Percentiles rank a stretch among this genome's conserved stretches.
Conservation (phyloP, 92 coral and sea anemone genomes). For the Palythoa caribaeorum region DNA sequence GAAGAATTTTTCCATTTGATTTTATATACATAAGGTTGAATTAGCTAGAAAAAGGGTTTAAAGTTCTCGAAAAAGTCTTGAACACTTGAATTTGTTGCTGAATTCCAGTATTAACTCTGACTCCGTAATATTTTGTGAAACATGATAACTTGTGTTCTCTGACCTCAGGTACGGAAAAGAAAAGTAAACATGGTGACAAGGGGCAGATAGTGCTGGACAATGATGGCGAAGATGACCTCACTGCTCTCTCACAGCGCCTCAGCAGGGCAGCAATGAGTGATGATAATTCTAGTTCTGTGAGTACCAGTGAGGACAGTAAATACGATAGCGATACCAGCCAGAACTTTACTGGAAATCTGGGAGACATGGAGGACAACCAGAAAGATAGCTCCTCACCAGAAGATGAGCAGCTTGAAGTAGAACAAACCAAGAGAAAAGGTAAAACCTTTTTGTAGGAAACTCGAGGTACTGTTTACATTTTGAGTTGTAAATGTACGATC, state of each 20-base stretch:
- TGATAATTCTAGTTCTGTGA: conserved; percentile 56
- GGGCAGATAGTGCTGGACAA: neutral
- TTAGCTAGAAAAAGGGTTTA: too few species aligned
- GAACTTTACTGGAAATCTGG: conserved; percentile 78
- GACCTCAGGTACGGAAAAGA: conserved; percentile 1
- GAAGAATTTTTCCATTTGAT: too few species aligned
- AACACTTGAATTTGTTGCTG: too few species aligned
- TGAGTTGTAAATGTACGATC: too few species aligned
- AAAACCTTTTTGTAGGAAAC: neutral
- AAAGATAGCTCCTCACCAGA: conserved; percentile 79
- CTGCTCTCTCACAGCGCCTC: conserved; percentile 69
- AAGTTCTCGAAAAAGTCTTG: too few species aligned
- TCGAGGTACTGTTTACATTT: neutral
- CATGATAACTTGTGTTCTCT: neutral
- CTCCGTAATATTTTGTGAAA: neutral
- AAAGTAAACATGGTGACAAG: neutral
- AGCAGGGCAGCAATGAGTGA: conserved; percentile 77
- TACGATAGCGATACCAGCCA: conserved; percentile 88
- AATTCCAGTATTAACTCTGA: neutral
- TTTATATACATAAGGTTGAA: too few species aligned
- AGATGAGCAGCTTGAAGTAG: conserved; percentile 60
- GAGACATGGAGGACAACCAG: conserved; percentile 73
- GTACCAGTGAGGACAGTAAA: conserved; percentile 72
- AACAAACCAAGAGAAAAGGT: conserved; percentile 36
- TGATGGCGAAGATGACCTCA: conserved; percentile 69